Evolutionary conservation across 1,140 invertebrate species (phyloP), one percentile per base, ranked within the genome.

Genomic region (Diorhabda elongata): DNA sequence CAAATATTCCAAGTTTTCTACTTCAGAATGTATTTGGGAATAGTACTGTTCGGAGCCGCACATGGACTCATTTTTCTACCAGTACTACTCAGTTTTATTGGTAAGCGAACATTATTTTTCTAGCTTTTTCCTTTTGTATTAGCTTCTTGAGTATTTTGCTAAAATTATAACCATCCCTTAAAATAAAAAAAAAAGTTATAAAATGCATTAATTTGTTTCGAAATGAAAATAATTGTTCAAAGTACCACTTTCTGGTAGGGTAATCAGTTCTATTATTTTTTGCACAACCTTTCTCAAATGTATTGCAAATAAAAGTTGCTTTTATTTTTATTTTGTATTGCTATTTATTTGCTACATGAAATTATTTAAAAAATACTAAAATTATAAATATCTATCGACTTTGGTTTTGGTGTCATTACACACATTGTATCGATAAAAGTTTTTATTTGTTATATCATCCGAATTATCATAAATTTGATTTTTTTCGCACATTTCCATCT

Each of bases 1-100:
- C 96, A 98, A 85, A 95, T 99, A 62, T 99, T 99, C 84, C 86
- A 92, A 86, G 92, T 98, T 75, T 99, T 97, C 82, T 98, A 98
- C 85, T 99, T 98, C 85, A 88, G 96, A 73, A 99, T 99, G 97
- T 99, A 98, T 82, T 83, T 98, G 76, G 93, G 94, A 62, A 98
- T 99, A 75, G 96, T 99, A 45, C 73, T 98, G 58, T 93, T 97
- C 81, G 97, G 97, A 56, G 96, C 96, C n/a, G 88, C 92, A 3
- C 97, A 98, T 83, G 97, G 97, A 43, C 87, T 99, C 60, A 90
- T 99, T 75, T 98, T 99, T 85, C 84, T 99, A 73, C 97, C 97
- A 58, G 96, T 99, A 52, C 85, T 99, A 75, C 88, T 99, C 64
- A 97, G 94, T 84, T 97, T 97, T 86, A 91, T 96, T 79, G 96